Evolutionary conservation across 2,797 vertebrate genomes (phyloP), one percentile per base, ranked within the genome.

Genomic region (Tympanoctomys barrerae): DNA sequence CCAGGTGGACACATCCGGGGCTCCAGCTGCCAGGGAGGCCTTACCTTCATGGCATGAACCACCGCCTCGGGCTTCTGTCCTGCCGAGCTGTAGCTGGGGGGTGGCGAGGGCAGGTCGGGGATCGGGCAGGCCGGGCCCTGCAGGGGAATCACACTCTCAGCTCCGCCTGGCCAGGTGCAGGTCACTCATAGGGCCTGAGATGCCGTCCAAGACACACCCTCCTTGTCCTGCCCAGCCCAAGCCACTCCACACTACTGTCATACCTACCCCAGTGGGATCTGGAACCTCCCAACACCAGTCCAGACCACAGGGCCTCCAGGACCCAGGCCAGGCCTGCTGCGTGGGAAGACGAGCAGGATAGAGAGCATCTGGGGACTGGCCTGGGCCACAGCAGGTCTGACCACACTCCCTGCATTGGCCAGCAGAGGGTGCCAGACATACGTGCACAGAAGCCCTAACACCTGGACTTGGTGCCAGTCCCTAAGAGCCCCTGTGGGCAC

Each of bases 21-120:
- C 62, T 33, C 22, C 49, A 0, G 5, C 24, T 46, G 36, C 3
- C 0, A 22, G 1, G 24, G 0, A 3, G 83, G 0, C 73, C 95
- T 94, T 98, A 99, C 99, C 99, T 99, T 99, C 99, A 99, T 99
- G 36, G 99, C 99, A 0, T 99, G 99, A 10, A 99, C 99, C 68
- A 99, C 99, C 0, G 99, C 99, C 98, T 99, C 99, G 0, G 99
- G 99, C 98, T 99, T 99, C 98, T 99, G 99, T 89, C 98, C 99
- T 24, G 98, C 98, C 22, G 99, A 98, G 97, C 99, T 97, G 93
- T 99, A 99, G 33, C 99, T 99, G 33, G 99, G 98, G 39, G 99
- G 98, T 73, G 99, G 99, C 5, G 99, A 99, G 39, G 98, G 97
- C 97, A 99, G 99, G 54, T 99, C 99, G 33, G 99, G 98, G 0